A percentile compares a stretch with the other conserved stretches of the same genome.
These are phyloP conservation scores for Elgaria multicarinata DNA, from an alignment of 2,113 vertebrate species.

Conservation along the genomic window DNA sequence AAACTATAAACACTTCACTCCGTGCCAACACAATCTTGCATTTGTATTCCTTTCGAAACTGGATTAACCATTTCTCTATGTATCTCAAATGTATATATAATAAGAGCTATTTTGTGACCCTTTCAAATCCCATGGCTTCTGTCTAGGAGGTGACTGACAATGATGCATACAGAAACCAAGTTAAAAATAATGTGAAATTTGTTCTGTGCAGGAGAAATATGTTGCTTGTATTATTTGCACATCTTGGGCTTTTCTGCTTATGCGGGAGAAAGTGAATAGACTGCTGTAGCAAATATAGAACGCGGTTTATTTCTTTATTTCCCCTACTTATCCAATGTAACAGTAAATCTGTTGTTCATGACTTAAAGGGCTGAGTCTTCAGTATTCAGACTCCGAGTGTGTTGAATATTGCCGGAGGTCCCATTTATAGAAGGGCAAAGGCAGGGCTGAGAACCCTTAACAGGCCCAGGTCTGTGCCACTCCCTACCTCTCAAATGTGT, in stretches of 20 bases:
- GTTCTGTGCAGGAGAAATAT: not conserved
- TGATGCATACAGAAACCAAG: not conserved
- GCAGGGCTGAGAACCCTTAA: not conserved
- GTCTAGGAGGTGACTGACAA: constrained; percentile 5
- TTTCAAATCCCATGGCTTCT: constrained; percentile 4
- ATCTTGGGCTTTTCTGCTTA: not conserved
- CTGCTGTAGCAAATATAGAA: not conserved
- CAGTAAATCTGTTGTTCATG: not conserved
- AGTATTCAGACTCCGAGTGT: not conserved
- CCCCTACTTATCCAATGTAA: not conserved
- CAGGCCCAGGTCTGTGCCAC: not conserved
- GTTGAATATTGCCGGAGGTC: no score
- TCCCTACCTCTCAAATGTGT: not conserved
- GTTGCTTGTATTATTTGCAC: not conserved
- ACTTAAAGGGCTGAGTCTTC: not conserved
- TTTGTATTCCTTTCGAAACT: constrained; percentile 19
- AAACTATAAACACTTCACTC: constrained; percentile 11
- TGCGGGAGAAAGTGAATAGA: not conserved
- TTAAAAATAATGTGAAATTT: constrained; percentile 1
- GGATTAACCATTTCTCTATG: not conserved
- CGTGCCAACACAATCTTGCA: rapidly evolving
- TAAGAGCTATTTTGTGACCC: not conserved
- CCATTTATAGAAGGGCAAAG: not conserved
- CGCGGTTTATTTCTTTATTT: not conserved
- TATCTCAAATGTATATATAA: constrained; percentile 6